A percentile compares a stretch with the other conserved stretches of the same genome.
These are phyloP conservation scores for Drosophila silvestris DNA, from an alignment of 2,888 invertebrate genomes.

Conservation along the genomic window DNA sequence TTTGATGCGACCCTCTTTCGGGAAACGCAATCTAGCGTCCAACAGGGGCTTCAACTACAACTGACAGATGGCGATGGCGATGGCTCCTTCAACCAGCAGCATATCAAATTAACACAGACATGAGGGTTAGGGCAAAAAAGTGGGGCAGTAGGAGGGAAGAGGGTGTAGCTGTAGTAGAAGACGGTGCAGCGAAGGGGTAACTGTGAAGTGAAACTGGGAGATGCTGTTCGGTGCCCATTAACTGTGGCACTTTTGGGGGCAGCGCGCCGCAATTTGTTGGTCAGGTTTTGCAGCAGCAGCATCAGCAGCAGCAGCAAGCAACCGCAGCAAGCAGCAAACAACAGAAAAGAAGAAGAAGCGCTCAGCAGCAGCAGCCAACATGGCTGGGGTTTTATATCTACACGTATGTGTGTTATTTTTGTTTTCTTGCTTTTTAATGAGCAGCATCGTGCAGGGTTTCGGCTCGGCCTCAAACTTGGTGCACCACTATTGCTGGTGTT, in stretches of 20 bases:
- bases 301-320: conserved; percentile 15
- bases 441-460: conserved; percentile 68
- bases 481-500: conserved; percentile 23
- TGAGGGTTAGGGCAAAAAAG: conserved; percentile 31
- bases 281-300: conserved; percentile 62
- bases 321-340: conserved; percentile 10
- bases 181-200: conserved; percentile 7
- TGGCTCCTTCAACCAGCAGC: conserved; percentile 66
- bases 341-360: conserved; percentile 12
- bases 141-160: background rate
- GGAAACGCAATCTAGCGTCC: conserved; percentile 57
- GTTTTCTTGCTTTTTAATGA: conserved; percentile 70
- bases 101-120: conserved; percentile 77
- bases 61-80: conserved; percentile 73
- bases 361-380: conserved; percentile 28
- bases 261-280: conserved; percentile 71
- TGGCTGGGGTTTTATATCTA: conserved; percentile 49
- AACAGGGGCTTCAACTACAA: conserved; percentile 43
- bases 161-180: background rate
- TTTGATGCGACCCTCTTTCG: conserved; percentile 28
- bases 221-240: conserved; percentile 74
- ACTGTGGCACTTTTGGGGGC: conserved; percentile 78
- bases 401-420: conserved; percentile 37
- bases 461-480: conserved; percentile 26
- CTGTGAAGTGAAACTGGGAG: conserved; percentile 44